Evolutionary conservation across 2,797 vertebrate genomes (phyloP).

Genomic region (Todus mexicanus): DNA sequence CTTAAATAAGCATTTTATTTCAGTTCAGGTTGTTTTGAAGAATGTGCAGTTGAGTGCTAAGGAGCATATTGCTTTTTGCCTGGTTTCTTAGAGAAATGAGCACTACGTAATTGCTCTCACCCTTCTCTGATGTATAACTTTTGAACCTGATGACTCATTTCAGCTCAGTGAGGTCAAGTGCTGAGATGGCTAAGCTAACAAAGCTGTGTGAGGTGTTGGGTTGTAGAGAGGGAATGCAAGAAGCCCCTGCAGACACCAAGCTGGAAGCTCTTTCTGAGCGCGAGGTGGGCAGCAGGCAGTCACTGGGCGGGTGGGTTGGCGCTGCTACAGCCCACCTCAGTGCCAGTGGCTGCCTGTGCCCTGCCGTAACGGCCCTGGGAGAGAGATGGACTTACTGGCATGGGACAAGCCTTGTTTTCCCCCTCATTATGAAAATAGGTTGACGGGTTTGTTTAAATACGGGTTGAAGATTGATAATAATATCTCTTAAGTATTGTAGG

Average conservation of each 20-base stretch:
- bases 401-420: neutral
- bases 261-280: neutral
- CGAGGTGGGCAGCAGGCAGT: neutral
- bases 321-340: accelerated
- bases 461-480: neutral
- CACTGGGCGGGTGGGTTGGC: neutral
- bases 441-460: neutral
- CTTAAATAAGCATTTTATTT: neutral
- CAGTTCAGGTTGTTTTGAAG: neutral
- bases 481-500: neutral
- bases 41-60: neutral
- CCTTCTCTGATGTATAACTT: accelerated
- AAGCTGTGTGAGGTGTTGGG: neutral
- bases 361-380: neutral
- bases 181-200: neutral
- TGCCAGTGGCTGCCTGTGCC: neutral
- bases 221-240: neutral
- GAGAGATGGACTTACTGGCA: neutral
- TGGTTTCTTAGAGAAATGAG: neutral
- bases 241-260: neutral
- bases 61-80: neutral
- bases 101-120: neutral
- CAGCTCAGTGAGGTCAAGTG: too few species aligned
- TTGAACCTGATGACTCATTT: neutral
- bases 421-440: neutral